Percentiles rank a stretch among this genome's conserved stretches.
Conservation (phyloP, 2,113 vertebrate genomes). For the Rhinogobius similis region DNA sequence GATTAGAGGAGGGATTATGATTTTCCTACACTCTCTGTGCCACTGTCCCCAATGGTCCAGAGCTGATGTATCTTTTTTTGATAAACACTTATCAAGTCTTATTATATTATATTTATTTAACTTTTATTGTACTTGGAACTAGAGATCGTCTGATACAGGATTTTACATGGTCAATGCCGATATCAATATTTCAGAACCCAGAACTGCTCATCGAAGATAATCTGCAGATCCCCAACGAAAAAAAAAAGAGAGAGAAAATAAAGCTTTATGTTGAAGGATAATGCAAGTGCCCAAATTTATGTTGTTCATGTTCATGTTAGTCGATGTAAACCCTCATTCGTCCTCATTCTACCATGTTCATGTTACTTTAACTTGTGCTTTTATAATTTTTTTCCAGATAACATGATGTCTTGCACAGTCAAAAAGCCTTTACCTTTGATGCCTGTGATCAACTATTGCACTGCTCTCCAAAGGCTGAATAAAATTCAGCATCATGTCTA, state of each 20-base stretch:
- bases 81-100: slow-evolving; percentile 6
- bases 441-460: slow-evolving; percentile 19
- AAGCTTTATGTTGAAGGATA: background rate
- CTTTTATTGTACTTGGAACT: background rate
- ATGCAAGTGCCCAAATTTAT: background rate
- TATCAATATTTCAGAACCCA: too few species aligned
- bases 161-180: too few species aligned
- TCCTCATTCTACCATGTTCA: too few species aligned
- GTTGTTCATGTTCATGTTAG: background rate
- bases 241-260: background rate
- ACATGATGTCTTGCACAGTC: slow-evolving; percentile 53
- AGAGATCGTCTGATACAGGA: background rate
- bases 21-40: slow-evolving; percentile 60
- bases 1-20: slow-evolving; percentile 77
- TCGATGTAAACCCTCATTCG: too few species aligned
- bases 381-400: slow-evolving; percentile 33
- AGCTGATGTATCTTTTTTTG: slow-evolving; percentile 27
- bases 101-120: too few species aligned
- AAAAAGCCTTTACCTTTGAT: slow-evolving; percentile 43
- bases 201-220: too few species aligned
- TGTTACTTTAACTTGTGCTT: background rate
- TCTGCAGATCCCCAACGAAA: background rate
- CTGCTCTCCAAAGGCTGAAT: slow-evolving; percentile 26
- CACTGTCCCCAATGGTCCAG: slow-evolving; percentile 42
- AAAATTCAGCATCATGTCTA: slow-evolving; percentile 31